Base-by-base conservation (phyloP, 2,888 invertebrate genomes). In the Oxyteleia sp. region DNA sequence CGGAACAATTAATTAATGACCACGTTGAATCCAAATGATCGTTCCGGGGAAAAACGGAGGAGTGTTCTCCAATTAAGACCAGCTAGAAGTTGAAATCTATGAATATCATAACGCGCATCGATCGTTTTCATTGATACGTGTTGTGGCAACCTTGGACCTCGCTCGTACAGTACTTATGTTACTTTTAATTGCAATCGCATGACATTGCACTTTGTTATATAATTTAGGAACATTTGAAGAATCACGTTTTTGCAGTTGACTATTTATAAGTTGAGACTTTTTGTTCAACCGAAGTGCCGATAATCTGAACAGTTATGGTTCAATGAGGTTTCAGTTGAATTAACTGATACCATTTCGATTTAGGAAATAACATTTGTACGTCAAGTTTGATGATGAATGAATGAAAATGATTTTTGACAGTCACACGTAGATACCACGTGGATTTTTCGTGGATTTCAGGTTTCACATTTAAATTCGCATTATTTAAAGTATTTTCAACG, bases 121-220 rank as follows among this genome's bases (percentile, higher is more conserved):
- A 79, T 79, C 63, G 63, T 81, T 79, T 84, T 59, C 81, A 78
- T 84, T 78, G 69, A 84, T 74, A 74, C 72, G 35, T 47, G 78
- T 4, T 7, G 74, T 53, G 29, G 29, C 55, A 75, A 61, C 84
- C 82, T 84, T 82, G 84, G 82, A 82, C 69, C 75, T 79, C 75
- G 74, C 51, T 79, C 74, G 18, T 59, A 38, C 64, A 53, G 43
- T 26, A 29, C 68, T 72, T 63, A 29, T 59, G 64, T 57, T 69
- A 38, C 71, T 72, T 82, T 84, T 82, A 82, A 84, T 84, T 82
- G 75, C 75, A 68, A 82, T 64, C 47, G 72, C 82, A 64, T 79
- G 79, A 82, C 75, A 79, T 49, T 79, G 84, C 82, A 82, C 82
- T 71, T 61, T 35, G 69, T 84, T 82, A 80, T 69, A 68, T 72